Percentiles rank a stretch among this genome's conserved stretches.
Evolutionary conservation across 30 jellyfish, hydroid and myxozoan species (phyloP).

Genomic region (Phacellophora camtschatica): DNA sequence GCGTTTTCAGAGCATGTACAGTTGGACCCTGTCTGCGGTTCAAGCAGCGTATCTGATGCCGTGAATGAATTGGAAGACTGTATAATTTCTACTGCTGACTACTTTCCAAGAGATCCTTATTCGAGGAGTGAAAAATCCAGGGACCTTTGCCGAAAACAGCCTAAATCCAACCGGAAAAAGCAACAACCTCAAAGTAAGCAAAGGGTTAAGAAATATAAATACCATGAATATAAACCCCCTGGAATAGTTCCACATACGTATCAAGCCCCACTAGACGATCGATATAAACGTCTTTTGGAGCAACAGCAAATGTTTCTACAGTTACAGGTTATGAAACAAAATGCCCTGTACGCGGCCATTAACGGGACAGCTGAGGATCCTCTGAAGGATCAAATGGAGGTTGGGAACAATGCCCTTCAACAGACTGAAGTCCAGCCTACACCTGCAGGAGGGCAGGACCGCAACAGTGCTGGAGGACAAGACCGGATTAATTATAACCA

Average conservation of each 20-base stretch:
- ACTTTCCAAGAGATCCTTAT: background rate
- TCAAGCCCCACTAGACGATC: conserved; percentile 80
- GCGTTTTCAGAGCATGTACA: conserved; percentile 75
- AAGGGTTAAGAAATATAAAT: conserved; percentile 71
- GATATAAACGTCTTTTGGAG: conserved; percentile 85
- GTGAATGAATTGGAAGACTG: conserved; percentile 31
- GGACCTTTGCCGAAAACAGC: conserved; percentile 22
- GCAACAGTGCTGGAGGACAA: background rate
- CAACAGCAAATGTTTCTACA: conserved; percentile 93
- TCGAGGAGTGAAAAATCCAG: conserved; percentile 5
- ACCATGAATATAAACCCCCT: conserved; percentile 92
- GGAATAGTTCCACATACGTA: conserved; percentile 39
- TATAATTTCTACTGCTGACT: conserved; percentile 14
- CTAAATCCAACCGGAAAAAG: conserved; percentile 59
- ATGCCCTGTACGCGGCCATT: conserved; percentile 83
- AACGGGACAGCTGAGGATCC: conserved; percentile 59
- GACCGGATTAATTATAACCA: no score
- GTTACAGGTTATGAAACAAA: conserved; percentile 93
- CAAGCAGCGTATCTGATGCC: conserved; percentile 7
- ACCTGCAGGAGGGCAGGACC: conserved; percentile 36
- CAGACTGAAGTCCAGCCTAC: background rate
- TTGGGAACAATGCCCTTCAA: background rate
- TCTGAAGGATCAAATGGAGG: conserved; percentile 50
- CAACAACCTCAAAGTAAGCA: conserved; percentile 38
- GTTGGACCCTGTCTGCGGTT: conserved; percentile 2